These are phyloP conservation scores for Tetanocera ferruginea DNA, from an alignment of 2,888 invertebrate genomes.

Conservation along the genomic window DNA sequence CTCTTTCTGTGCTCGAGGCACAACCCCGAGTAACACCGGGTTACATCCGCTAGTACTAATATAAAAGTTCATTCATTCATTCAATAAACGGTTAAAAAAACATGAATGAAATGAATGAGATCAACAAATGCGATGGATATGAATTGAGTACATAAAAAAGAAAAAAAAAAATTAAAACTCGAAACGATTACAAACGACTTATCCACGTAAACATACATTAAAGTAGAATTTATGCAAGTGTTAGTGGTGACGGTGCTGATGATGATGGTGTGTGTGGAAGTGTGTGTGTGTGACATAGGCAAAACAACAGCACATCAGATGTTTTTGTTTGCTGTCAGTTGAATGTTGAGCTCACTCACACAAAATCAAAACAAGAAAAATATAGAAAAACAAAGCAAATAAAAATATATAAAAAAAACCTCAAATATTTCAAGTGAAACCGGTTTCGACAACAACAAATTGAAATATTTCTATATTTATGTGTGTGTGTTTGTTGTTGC, in stretches of 20 bases:
- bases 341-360: background rate
- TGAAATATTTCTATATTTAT: background rate
- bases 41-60: background rate
- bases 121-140: background rate
- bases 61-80: conserved; percentile 9
- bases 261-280: background rate
- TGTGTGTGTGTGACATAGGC: conserved; percentile 29
- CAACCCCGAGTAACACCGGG: too few species aligned
- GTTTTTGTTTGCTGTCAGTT: conserved; percentile 6
- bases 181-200: background rate
- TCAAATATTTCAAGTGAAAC: conserved; percentile 31
- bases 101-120: conserved; percentile 40
- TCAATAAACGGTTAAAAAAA: conserved; percentile 22
- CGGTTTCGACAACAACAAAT: conserved; percentile 13
- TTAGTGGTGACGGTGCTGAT: too few species aligned
- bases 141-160: background rate
- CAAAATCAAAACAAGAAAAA: background rate
- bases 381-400: conserved; percentile 2
- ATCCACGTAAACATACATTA: background rate
- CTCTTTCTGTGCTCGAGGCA: too few species aligned
- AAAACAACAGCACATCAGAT: conserved; percentile 14
- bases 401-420: background rate
- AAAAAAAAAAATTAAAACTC: conserved; percentile 5
- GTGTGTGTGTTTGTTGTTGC: background rate
- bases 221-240: conserved; percentile 12